Conservation (phyloP, 2,888 invertebrate genomes). For the Muscina levida region DNA sequence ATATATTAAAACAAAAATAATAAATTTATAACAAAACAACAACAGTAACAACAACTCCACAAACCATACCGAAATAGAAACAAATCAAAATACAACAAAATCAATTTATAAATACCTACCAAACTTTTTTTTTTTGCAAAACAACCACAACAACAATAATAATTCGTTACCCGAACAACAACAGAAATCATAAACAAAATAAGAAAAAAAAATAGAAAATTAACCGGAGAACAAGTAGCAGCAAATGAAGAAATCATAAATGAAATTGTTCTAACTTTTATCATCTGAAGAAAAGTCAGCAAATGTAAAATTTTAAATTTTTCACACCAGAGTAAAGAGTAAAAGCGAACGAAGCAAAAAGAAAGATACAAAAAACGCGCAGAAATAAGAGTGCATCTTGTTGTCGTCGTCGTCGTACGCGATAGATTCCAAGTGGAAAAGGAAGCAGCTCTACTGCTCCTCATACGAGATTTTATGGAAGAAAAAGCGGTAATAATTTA, state of each 20-base stretch:
- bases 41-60: conserved; percentile 38
- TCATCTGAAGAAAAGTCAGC: neutral
- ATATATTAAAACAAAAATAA: conserved; percentile 45
- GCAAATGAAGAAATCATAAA: too few relatives aligned
- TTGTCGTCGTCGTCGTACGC: neutral
- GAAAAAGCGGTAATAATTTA: conserved; percentile 37
- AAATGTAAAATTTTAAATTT: conserved; percentile 4
- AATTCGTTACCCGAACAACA: too few relatives aligned
- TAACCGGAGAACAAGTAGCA: too few relatives aligned
- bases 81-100: conserved; percentile 38
- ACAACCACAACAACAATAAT: neutral
- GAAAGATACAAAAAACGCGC: neutral
- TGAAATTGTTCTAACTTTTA: neutral
- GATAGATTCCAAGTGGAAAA: neutral
- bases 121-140: neutral
- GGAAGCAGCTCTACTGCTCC: too few relatives aligned
- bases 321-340: neutral
- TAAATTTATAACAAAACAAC: conserved; percentile 39
- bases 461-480: conserved; percentile 19
- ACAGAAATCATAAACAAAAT: too few relatives aligned
- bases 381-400: conserved; percentile 22
- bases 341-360: neutral
- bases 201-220: too few relatives aligned
- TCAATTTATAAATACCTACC: conserved; percentile 30
- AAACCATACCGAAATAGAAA: conserved; percentile 23